Conservation (phyloP, 2,113 vertebrate genomes). For the human (Homo sapiens) region GRCh38 chr12:97141001-97141500, state of each 20-base stretch:
- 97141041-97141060: conserved; percentile 13
- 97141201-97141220: not conserved
- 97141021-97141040: conserved; percentile 18
- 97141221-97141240: not conserved
- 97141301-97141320: not conserved
- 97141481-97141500: not conserved
- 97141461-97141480: not conserved
- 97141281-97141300: not conserved
- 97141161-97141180: conserved; percentile 8
- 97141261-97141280: conserved; percentile 3
- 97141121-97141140: not conserved
- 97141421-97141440: not conserved
- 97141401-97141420: not conserved
- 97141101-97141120: not conserved
- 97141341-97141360: not conserved
- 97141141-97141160: conserved; percentile 37
- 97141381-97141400: not conserved
- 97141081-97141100: not conserved
- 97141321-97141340: not conserved
- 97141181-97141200: conserved; percentile 5
- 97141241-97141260: conserved; percentile 22
- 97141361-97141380: not conserved
- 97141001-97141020: conserved; percentile 31
- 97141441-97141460: not conserved
- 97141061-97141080: not conserved